These are phyloP conservation scores for Ciconia boyciana DNA, from an alignment of 2,113 vertebrate species.

Conservation along the genomic window DNA sequence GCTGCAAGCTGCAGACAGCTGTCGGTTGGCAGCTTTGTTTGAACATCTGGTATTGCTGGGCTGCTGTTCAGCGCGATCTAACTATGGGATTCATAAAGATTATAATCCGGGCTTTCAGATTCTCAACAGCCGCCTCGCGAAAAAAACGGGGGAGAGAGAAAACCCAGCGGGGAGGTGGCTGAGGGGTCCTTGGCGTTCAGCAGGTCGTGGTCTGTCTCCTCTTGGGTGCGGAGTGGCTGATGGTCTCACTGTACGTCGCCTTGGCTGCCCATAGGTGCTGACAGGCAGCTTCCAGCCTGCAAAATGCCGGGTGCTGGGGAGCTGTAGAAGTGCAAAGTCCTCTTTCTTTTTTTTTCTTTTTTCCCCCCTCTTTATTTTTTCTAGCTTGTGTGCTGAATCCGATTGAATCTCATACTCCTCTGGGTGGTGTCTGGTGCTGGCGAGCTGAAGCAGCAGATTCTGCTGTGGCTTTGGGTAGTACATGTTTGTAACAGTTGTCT, in stretches of 20 bases:
- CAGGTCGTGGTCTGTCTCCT: background rate
- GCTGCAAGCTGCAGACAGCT: slow-evolving; percentile 72
- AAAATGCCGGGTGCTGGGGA: background rate
- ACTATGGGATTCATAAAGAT: slow-evolving; percentile 75
- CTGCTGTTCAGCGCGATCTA: slow-evolving; percentile 64
- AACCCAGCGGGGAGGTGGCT: background rate
- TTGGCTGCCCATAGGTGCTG: background rate
- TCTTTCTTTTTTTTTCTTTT: background rate
- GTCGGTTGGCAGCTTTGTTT: slow-evolving; percentile 73
- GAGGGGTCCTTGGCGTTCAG: background rate
- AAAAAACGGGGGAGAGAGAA: background rate
- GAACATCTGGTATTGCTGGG: slow-evolving; percentile 76
- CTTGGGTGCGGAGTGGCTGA: background rate
- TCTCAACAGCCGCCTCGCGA: slow-evolving; percentile 51
- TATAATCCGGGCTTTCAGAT: slow-evolving; percentile 70
- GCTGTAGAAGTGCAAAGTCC: background rate
- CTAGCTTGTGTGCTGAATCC: background rate
- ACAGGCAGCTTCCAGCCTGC: background rate
- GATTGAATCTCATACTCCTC: background rate
- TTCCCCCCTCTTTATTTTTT: background rate
- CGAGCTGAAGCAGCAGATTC: slow-evolving; percentile 50
- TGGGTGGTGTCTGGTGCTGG: slow-evolving; percentile 38
- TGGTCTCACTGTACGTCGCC: rapidly evolving
- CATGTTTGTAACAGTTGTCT: slow-evolving; percentile 13
- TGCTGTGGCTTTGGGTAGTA: background rate